phyloP scores from a whole-genome alignment of 2,888 invertebrate species.

The Cephus rjabovi region DNA sequence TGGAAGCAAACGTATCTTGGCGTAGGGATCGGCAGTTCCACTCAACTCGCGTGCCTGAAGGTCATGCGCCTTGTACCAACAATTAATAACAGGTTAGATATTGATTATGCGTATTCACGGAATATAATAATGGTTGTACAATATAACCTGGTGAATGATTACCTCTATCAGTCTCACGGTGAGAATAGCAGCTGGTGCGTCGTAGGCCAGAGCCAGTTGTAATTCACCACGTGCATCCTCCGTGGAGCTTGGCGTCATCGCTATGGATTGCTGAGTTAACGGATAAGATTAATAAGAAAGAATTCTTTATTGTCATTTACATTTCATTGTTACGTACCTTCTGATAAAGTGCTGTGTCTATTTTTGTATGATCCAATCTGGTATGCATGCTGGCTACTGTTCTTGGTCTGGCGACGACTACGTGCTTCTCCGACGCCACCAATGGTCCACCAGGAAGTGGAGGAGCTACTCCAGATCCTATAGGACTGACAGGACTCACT shows the following conservation, averaged over 20 bases:
- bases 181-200: constrained; percentile 73
- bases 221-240: constrained; percentile 74
- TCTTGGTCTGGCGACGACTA: constrained; percentile 66
- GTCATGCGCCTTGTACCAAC: constrained; percentile 68
- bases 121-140: background rate
- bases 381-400: constrained; percentile 73
- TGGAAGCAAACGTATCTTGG: constrained; percentile 73
- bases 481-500: constrained; percentile 44
- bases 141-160: constrained; percentile 24
- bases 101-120: background rate
- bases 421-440: constrained; percentile 68
- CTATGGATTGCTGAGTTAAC: background rate
- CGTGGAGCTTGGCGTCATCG: constrained; percentile 33
- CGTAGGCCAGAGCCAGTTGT: constrained; percentile 73
- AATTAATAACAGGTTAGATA: background rate
- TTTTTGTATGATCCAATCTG: constrained; percentile 74
- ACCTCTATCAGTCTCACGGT: constrained; percentile 76
- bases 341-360: constrained; percentile 72
- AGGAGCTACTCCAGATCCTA: constrained; percentile 41
- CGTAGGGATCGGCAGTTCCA: constrained; percentile 76
- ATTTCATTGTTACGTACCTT: constrained; percentile 55
- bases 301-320: background rate
- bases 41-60: constrained; percentile 72
- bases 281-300: background rate
- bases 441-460: constrained; percentile 53